Conservation (phyloP, 2,797 vertebrate species). For the Manis javanica region DNA sequence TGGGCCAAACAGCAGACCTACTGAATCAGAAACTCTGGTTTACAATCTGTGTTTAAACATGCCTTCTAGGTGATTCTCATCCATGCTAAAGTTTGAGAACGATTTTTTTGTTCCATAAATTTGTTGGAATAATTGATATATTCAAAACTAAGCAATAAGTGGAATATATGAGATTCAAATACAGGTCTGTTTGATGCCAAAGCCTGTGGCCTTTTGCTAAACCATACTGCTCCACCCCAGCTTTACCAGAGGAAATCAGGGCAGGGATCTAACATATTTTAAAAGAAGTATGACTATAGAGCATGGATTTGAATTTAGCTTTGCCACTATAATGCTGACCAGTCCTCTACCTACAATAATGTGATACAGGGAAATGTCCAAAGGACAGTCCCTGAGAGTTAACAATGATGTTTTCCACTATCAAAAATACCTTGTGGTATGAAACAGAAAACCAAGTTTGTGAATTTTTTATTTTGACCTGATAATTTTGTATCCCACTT, state of each 20-base stretch:
- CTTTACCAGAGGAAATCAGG: neutral
- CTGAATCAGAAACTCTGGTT: neutral
- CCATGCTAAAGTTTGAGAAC: neutral
- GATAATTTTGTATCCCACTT: neutral
- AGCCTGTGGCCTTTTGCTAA: neutral
- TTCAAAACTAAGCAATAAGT: slow-evolving; percentile 7
- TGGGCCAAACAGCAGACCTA: neutral
- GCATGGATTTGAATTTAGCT: neutral
- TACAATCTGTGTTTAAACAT: neutral
- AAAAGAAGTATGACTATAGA: neutral
- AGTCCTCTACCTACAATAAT: neutral
- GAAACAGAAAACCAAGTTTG: slow-evolving; percentile 23
- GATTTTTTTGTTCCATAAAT: neutral
- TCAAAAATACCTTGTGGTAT: neutral
- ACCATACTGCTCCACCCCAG: neutral
- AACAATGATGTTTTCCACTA: neutral
- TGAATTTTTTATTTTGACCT: neutral
- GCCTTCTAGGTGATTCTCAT: neutral
- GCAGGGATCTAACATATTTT: neutral
- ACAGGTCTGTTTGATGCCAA: neutral
- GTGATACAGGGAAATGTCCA: neutral
- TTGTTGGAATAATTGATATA: neutral
- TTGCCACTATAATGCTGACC: neutral
- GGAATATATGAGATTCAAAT: neutral
- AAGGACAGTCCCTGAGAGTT: neutral